Evolutionary conservation across 2,113 vertebrate species (phyloP).

Genomic region (Sarotherodon lohbergeri): DNA sequence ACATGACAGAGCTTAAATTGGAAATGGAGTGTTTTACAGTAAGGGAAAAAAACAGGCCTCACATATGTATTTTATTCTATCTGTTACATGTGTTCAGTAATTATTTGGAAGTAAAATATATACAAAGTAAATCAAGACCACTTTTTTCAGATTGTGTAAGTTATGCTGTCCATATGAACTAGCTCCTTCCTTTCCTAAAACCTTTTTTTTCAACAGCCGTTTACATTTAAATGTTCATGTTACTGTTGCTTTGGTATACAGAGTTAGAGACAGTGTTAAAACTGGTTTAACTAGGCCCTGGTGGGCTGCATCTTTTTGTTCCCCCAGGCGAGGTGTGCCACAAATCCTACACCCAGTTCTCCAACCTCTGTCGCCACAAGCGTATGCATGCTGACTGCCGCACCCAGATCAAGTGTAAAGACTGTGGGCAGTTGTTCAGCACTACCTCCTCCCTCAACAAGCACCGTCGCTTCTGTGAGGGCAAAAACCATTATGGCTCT

Average conservation of each 20-base stretch:
- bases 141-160: not conserved
- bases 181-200: not conserved
- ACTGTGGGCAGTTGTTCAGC: conserved; percentile 99
- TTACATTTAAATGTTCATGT: conserved; percentile 22
- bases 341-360: conserved; percentile 99
- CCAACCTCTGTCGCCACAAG: conserved; percentile 99
- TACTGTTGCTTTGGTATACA: conserved; percentile 60
- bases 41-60: not conserved
- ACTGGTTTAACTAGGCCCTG: conserved; percentile 79
- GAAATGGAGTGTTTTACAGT: not conserved
- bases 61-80: not conserved
- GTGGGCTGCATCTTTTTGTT: conserved; percentile 67
- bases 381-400: conserved; percentile 99
- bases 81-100: not conserved
- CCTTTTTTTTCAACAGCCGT: not conserved
- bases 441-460: conserved; percentile 99
- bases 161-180: not conserved
- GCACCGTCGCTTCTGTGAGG: conserved; percentile 98
- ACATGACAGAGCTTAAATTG: not conserved
- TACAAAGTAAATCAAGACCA: not conserved
- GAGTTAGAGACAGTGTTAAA: conserved; percentile 76
- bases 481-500: conserved; percentile 93
- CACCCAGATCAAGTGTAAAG: conserved; percentile 99
- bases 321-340: conserved; percentile 98
- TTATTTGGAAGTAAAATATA: not conserved